Evolutionary conservation across 2,797 vertebrate species (phyloP).

Genomic region (Mastacembelus armatus): DNA sequence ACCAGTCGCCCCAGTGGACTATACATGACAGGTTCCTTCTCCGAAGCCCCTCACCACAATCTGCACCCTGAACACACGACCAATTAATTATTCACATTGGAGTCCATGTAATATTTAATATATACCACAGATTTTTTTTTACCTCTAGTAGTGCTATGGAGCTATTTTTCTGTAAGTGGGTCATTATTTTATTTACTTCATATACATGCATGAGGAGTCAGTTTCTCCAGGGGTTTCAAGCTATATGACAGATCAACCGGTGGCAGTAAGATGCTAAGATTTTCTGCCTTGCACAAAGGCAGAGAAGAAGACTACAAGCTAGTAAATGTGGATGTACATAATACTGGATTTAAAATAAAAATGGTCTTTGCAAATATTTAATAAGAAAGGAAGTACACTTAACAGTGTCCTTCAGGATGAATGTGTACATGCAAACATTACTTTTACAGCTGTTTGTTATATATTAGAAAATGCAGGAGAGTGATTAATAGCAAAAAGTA

Average conservation of each 20-base stretch:
- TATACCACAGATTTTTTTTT: not conserved
- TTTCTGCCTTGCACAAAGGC: no score
- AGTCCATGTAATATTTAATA: not conserved
- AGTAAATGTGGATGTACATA: not conserved
- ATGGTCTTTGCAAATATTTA: no score
- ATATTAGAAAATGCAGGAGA: no score
- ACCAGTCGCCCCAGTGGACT: conserved; percentile 84
- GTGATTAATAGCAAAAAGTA: not conserved
- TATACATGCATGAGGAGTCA: no score
- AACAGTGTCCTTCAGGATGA: no score
- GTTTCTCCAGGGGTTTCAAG: no score
- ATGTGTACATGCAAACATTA: no score
- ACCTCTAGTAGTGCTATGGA: not conserved
- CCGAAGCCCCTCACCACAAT: conserved; percentile 93
- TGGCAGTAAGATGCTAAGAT: not conserved
- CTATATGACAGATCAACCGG: not conserved
- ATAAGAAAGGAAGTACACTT: no score
- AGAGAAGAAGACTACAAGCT: not conserved
- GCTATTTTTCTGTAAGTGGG: not conserved
- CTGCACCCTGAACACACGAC: conserved; percentile 86
- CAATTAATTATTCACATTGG: not conserved
- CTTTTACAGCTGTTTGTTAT: no score
- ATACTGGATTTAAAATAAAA: not conserved
- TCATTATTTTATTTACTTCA: no score
- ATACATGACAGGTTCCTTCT: conserved; percentile 88